These are phyloP conservation scores for Epistrophella euchroma DNA, from an alignment of 2,888 invertebrate genomes.

Conservation along the genomic window DNA sequence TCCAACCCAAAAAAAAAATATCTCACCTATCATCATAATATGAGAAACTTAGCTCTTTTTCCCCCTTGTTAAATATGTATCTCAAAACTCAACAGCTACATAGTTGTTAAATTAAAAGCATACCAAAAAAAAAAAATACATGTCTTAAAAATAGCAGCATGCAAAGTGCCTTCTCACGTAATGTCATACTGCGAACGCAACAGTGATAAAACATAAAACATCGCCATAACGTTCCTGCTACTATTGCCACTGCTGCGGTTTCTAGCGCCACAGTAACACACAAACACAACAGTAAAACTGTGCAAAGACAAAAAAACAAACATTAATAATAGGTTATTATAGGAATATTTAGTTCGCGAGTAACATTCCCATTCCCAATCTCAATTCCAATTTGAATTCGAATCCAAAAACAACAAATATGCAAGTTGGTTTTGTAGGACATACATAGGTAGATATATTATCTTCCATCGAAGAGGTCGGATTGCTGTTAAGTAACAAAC, in stretches of 20 bases:
- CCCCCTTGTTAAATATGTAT: conserved; percentile 20
- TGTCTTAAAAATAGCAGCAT: conserved; percentile 56
- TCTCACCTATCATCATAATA: conserved; percentile 5
- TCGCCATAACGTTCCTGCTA: conserved; percentile 36
- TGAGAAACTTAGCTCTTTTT: background rate
- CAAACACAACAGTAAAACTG: conserved; percentile 38
- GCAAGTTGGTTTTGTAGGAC: background rate
- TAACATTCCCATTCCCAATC: conserved; percentile 14
- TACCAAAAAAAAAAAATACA: conserved; percentile 5
- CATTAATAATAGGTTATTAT: conserved; percentile 40
- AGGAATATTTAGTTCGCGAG: conserved; percentile 21
- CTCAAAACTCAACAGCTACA: conserved; percentile 19
- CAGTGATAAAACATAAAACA: conserved; percentile 11
- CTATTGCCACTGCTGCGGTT: conserved; percentile 43
- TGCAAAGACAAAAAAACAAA: background rate
- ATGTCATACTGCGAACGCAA: conserved; percentile 67
- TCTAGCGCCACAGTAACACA: conserved; percentile 48
- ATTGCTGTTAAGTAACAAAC: conserved; percentile 72
- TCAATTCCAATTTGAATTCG: conserved; percentile 54
- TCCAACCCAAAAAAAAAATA: background rate
- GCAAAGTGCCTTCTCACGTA: conserved; percentile 71
- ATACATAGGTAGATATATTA: background rate
- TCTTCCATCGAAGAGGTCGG: conserved; percentile 42
- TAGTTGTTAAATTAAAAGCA: conserved; percentile 29
- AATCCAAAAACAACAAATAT: conserved; percentile 44